Percentiles rank a stretch among this genome's conserved stretches.
Evolutionary conservation across 2,888 invertebrate genomes (phyloP).

Genomic region (Eristalis arbustorum): DNA sequence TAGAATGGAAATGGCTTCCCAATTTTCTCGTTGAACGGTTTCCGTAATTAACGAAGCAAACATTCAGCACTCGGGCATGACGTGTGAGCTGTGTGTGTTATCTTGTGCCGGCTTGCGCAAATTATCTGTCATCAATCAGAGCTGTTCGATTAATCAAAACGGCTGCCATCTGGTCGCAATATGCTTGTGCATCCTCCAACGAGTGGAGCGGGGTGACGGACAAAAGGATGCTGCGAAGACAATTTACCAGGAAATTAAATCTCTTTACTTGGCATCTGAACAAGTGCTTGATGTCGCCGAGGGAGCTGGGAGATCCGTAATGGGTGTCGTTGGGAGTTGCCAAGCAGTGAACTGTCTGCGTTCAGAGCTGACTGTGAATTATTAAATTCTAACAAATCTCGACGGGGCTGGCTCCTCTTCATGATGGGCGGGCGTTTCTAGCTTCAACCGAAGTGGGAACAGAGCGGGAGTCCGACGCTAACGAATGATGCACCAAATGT

Average conservation of each 20-base stretch:
- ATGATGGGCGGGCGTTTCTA: too few species aligned
- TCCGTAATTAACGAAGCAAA: conserved; percentile 49
- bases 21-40: conserved; percentile 65
- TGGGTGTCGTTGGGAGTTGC: too few species aligned
- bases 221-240: background rate
- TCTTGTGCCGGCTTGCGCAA: conserved; percentile 5
- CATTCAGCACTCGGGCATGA: background rate
- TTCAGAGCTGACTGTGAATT: too few species aligned
- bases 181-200: background rate
- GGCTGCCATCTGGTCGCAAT: background rate
- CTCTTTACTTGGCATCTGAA: background rate
- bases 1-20: conserved; percentile 51
- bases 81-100: conserved; percentile 10
- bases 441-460: too few species aligned
- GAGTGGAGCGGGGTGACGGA: background rate
- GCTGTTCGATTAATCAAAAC: background rate
- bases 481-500: too few species aligned
- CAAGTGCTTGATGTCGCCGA: background rate
- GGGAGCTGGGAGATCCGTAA: background rate
- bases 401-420: too few species aligned
- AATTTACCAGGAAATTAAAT: background rate
- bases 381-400: too few species aligned
- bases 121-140: background rate
- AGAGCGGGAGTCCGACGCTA: too few species aligned
- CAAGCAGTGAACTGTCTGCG: too few species aligned